Evolutionary conservation across 2,888 invertebrate species (phyloP), one percentile per base, ranked within the genome.

Genomic region (Drosophila yooni): DNA sequence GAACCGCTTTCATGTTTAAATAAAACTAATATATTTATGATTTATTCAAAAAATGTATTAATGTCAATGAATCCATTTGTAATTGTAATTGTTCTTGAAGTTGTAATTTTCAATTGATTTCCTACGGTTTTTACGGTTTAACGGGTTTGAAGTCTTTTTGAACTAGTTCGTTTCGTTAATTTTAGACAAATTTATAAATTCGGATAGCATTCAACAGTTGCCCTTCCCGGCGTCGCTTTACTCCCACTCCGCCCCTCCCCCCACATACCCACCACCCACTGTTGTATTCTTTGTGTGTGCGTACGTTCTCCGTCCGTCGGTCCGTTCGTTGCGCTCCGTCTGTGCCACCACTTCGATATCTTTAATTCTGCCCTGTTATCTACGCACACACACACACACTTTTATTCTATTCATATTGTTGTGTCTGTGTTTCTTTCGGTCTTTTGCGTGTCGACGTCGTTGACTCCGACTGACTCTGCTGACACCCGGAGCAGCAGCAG

Each of bases 311-410:
- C 21, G 34, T n/a, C 27, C 52, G 15, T 40, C 52, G 53, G 66
- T 25, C 25, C 51, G 51, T 52, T 52, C 58, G 33, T 43, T 64
- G 50, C 51, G 53, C n/a, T 50, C 43, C 62, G 65, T 63, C 59
- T 56, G 59, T 76, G 67, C 72, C 78, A 81, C 71, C 65, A 78
- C 48, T 71, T 65, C 52, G 58, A 82, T 82, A 82, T 82, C 82
- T 82, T 70, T 57, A 74, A 84, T 70, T 82, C 72, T 69, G 63
- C 64, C 52, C 51, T 61, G 82, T 82, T 82, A 82, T 82, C 82
- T 79, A 74, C 80, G 60, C 68, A 73, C 73, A 68, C 77, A 66
- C 64, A 69, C 36, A 56, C 18, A 21, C 33, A 53, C 34, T 34
- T 33, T 50, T 33, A 50, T 54, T 57, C 62, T 61, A 63, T 76